These are phyloP conservation scores for Varanus komodoensis DNA, from an alignment of 2,113 vertebrate species.

Conservation along the genomic window DNA sequence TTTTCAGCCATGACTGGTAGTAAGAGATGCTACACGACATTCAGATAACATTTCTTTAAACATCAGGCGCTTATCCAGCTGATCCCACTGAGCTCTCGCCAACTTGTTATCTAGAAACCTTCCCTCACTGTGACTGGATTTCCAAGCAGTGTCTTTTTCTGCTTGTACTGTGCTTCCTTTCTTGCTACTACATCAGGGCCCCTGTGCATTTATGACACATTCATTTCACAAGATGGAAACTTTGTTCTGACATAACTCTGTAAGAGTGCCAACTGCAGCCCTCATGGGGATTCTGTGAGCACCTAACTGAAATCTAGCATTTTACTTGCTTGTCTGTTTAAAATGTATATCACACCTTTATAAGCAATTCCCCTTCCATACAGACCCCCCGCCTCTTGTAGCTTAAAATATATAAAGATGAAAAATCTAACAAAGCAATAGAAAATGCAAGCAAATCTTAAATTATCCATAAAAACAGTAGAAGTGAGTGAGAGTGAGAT, in stretches of 20 bases:
- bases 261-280: neutral
- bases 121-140: neutral
- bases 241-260: neutral
- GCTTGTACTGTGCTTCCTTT: neutral
- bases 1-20: conserved; percentile 1
- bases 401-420: no score
- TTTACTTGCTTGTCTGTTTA: neutral
- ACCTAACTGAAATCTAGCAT: neutral
- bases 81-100: neutral
- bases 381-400: no score
- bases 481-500: no score
- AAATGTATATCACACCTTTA: neutral
- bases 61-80: neutral
- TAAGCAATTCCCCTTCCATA: no score
- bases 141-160: neutral
- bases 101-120: conserved; percentile 3
- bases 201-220: neutral
- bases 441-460: no score
- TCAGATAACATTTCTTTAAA: conserved; percentile 6
- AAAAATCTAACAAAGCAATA: no score
- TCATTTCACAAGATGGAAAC: neutral
- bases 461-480: no score
- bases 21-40: neutral
- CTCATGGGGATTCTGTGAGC: no score
- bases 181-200: neutral